phyloP scores from a whole-genome alignment of 2,113 vertebrate genomes.

The Tonatia bakeri region DNA sequence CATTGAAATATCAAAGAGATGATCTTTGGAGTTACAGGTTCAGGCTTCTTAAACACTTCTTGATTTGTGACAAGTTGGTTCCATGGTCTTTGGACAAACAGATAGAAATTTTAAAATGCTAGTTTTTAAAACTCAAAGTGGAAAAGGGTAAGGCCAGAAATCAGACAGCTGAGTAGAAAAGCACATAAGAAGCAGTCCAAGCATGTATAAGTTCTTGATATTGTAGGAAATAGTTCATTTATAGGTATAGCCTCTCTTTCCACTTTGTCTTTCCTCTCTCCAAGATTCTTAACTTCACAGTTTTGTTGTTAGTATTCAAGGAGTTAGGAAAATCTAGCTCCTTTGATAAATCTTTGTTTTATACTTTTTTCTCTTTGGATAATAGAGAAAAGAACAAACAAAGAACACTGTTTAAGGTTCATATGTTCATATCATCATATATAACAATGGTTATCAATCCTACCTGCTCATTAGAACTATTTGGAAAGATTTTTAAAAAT shows the following conservation, averaged over 20 bases:
- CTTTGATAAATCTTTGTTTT: not conserved
- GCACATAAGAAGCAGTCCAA: not conserved
- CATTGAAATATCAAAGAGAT: not conserved
- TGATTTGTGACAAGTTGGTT: not conserved
- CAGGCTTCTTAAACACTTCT: not conserved
- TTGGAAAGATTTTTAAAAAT: not conserved
- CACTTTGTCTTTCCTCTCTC: not conserved
- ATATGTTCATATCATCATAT: not conserved
- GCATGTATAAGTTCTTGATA: not conserved
- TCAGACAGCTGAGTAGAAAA: not conserved
- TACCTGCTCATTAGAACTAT: not conserved
- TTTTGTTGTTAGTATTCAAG: not conserved
- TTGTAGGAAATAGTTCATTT: not conserved
- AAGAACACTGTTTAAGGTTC: not conserved
- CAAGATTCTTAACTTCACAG: not conserved
- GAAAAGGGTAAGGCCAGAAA: not conserved
- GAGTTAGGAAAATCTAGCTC: not conserved
- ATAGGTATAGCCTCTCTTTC: not conserved
- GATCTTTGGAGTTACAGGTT: not conserved
- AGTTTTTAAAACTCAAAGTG: not conserved
- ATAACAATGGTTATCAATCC: not conserved
- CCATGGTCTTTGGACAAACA: not conserved
- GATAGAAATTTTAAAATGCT: not conserved
- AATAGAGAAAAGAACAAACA: not conserved
- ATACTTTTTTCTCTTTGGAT: not conserved